Percentiles rank a stretch among this genome's conserved stretches.
Conservation (phyloP, 2,888 invertebrate species). For the Apodemia zela region DNA sequence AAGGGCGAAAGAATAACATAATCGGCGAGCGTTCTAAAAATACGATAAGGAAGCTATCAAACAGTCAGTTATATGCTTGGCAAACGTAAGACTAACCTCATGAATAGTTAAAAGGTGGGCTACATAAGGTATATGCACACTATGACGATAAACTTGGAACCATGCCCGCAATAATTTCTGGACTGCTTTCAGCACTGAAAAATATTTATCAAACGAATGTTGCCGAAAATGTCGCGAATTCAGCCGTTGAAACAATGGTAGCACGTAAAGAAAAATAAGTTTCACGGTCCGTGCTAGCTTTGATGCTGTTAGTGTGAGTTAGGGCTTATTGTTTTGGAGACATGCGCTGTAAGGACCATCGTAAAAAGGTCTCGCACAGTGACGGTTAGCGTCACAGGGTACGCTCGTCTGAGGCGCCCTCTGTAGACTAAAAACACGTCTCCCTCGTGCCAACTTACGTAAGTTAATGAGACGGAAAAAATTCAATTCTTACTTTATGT, state of each 20-base stretch:
- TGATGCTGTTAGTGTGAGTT: slow-evolving; percentile 61
- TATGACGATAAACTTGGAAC: slow-evolving; percentile 28
- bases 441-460: slow-evolving; percentile 57
- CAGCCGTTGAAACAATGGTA: slow-evolving; percentile 45
- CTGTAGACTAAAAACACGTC: slow-evolving; percentile 25
- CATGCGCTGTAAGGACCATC: slow-evolving; percentile 62
- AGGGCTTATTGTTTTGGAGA: slow-evolving; percentile 60
- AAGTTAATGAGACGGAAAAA: slow-evolving; percentile 41
- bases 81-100: slow-evolving; percentile 53
- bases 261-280: slow-evolving; percentile 60
- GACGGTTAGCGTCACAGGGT: slow-evolving; percentile 51
- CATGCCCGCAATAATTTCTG: slow-evolving; percentile 28
- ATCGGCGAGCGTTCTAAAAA: slow-evolving; percentile 41
- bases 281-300: slow-evolving; percentile 49
- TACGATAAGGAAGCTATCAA: slow-evolving; percentile 56
- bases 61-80: slow-evolving; percentile 50
- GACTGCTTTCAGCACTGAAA: slow-evolving; percentile 27
- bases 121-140: slow-evolving; percentile 43
- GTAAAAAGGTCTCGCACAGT: slow-evolving; percentile 47
- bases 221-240: slow-evolving; percentile 34
- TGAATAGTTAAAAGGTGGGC: slow-evolving; percentile 60
- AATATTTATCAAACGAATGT: slow-evolving; percentile 32
- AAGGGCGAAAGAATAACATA: background rate
- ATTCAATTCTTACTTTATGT: slow-evolving; percentile 7
- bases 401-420: slow-evolving; percentile 42